Evolutionary conservation across 2,113 vertebrate genomes (phyloP).

Genomic region (Haemorhous mexicanus): DNA sequence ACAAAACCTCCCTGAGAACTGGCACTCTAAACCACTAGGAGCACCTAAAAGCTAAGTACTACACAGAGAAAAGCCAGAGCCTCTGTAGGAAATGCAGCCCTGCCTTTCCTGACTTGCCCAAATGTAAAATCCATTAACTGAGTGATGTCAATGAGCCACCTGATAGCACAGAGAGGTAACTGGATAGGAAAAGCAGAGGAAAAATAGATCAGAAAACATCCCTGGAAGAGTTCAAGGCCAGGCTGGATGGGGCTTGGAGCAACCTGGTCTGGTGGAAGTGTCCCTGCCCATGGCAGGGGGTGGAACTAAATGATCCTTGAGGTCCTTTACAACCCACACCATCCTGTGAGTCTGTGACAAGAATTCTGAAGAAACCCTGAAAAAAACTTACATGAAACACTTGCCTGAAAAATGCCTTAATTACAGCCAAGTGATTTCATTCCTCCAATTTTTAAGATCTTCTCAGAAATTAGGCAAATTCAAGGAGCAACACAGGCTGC

Average conservation of each 20-base stretch:
- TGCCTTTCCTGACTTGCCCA: neutral
- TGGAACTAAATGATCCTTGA: neutral
- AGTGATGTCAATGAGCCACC: neutral
- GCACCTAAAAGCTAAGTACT: neutral
- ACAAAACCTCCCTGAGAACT: neutral
- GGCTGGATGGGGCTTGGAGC: neutral
- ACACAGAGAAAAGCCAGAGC: neutral
- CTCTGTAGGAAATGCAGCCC: neutral
- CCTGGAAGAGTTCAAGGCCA: neutral
- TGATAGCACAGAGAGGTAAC: neutral
- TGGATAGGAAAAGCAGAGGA: neutral
- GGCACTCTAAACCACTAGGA: neutral
- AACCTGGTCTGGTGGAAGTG: neutral
- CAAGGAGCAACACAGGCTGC: neutral
- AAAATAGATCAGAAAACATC: neutral
- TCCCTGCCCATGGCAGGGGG: too few species aligned
- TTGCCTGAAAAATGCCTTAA: neutral
- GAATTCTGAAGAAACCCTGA: neutral
- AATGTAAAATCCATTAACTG: conserved; percentile 27
- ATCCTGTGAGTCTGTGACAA: neutral
- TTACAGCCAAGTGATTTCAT: neutral
- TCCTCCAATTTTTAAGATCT: neutral
- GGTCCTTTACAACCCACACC: neutral
- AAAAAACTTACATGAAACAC: neutral
- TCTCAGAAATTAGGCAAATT: neutral